Base-by-base conservation (phyloP, 2,113 vertebrate species). In the Diglossa brunneiventris region DNA sequence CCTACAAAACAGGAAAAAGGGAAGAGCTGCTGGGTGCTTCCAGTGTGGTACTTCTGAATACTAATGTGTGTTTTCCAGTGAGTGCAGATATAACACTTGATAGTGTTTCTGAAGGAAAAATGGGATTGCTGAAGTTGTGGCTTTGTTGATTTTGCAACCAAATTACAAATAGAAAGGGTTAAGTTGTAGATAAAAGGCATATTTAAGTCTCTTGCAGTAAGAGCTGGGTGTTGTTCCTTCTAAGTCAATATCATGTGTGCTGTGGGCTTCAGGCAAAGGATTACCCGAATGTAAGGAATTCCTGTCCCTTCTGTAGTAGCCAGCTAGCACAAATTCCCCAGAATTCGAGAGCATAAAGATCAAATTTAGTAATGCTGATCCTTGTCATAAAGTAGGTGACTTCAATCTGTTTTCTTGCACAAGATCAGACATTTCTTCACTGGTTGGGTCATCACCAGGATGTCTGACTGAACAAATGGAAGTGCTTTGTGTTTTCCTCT, bases 221-320 rank as follows among this genome's bases (percentile, higher is more conserved):
- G 46, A 81, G 31, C 26, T 83, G 44, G 28, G 20, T 66, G 30
- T 33, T 55, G n/a, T 68, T 95, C 55, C 52, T 79, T 87, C 24
- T 66, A 50, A 80, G 23, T 53, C 2, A 3, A 0, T 22, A 13
- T 20, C 6, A 0, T 10, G 7, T 26, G 19, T 18, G 17, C 39
- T 84, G 17, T 52, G 63, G 39, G 24, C 49, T 90, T 74, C 42
- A 83, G 59, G 28, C 46, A 49, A 41, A 68, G 66, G 44, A 69
- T 66, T 76, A 56, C 47, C 27, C 27, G 37, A 30, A 47, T 13
- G 2, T 7, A 73, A 89, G 68, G 33, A 55, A 39, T 39, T 61
- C 31, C 58, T 5, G 2, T 78, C 37, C 47, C 37, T 87, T 86
- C 74, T 76, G 22, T 33, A 75, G 35, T 1, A 91, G 16, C 47